Conservation (phyloP, 1,140 invertebrate genomes). For the Oppia nitens region DNA sequence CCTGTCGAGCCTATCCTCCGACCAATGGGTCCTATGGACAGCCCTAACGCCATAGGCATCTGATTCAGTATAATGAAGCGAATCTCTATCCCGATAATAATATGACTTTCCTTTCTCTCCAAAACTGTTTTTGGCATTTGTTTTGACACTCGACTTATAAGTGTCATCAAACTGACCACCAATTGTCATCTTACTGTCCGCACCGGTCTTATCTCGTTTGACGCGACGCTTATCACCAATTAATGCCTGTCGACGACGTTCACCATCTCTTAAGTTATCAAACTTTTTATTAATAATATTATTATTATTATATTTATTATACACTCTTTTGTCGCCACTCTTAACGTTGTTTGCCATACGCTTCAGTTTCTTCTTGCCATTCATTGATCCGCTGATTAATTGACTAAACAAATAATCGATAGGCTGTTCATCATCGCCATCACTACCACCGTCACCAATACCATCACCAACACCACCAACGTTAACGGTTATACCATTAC, state of each 20-base stretch:
- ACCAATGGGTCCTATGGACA: conserved; percentile 21
- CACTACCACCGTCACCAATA: neutral
- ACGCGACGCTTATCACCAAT: neutral
- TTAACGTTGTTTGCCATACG: neutral
- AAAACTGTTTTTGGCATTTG: neutral
- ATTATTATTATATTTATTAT: neutral
- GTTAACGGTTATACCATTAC: neutral
- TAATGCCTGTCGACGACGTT: neutral
- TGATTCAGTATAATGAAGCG: conserved; percentile 18
- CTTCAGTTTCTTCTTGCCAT: neutral
- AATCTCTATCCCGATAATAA: conserved; percentile 20
- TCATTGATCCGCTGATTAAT: neutral
- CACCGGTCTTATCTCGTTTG: neutral
- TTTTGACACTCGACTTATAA: neutral
- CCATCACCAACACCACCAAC: neutral
- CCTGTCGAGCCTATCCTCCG: conserved; percentile 26
- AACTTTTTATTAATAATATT: too few relatives aligned
- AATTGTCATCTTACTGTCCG: neutral
- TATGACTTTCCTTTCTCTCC: neutral
- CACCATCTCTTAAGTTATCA: too few relatives aligned
- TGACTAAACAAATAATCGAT: neutral
- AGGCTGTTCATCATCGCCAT: neutral
- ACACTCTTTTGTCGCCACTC: neutral
- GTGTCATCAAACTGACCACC: neutral
- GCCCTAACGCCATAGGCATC: conserved; percentile 22